Conservation (phyloP, 1,140 invertebrate species). For the Tetraneura akinire region DNA sequence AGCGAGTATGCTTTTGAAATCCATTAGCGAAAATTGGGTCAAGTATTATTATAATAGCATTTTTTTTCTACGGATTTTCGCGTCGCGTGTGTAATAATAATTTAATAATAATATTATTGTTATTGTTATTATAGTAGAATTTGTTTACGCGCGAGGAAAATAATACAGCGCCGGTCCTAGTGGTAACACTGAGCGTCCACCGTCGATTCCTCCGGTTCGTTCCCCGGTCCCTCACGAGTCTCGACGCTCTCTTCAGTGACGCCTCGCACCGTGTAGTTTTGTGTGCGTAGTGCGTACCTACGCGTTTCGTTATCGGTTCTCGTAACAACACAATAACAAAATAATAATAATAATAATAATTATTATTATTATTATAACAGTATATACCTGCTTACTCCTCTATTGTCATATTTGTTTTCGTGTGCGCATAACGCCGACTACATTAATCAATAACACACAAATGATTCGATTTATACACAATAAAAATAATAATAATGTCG, state of each 20-base stretch:
- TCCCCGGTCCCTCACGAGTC: conserved; percentile 3
- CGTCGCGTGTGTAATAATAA: not conserved
- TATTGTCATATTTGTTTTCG: not conserved
- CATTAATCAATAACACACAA: not conserved
- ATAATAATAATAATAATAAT: not conserved
- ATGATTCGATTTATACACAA: too few relatives aligned
- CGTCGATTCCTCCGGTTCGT: not conserved
- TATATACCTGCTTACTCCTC: too few relatives aligned
- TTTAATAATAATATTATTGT: not conserved
- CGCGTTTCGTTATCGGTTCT: conserved; percentile 1
- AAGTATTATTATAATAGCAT: too few relatives aligned
- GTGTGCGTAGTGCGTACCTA: not conserved
- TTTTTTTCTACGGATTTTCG: too few relatives aligned
- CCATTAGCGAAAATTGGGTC: too few relatives aligned
- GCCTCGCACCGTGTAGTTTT: not conserved
- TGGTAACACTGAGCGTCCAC: conserved; percentile 25
- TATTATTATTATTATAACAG: too few relatives aligned
- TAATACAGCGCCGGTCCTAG: not conserved
- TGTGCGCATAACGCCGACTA: not conserved
- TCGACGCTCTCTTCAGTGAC: conserved; percentile 11
- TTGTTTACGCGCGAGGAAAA: not conserved
- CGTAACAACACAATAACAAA: not conserved
- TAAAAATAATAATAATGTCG: too few relatives aligned
- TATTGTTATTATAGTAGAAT: too few relatives aligned
- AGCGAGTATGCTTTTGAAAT: too few relatives aligned